phyloP scores from a whole-genome alignment of 2,888 invertebrate species.

The Eristalis arbustorum region DNA sequence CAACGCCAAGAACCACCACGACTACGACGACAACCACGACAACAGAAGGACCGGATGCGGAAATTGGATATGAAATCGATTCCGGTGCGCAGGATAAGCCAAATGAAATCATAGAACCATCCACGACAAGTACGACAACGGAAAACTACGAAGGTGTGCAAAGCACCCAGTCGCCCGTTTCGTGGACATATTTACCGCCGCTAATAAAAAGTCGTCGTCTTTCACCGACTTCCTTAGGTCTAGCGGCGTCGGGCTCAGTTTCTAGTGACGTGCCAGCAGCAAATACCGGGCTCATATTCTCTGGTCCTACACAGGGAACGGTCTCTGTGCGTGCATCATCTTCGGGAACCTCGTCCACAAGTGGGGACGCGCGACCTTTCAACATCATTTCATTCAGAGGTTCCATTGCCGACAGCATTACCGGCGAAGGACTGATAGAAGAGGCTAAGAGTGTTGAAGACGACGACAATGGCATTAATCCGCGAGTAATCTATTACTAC shows the following conservation, averaged over 20 bases:
- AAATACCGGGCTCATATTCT: not conserved
- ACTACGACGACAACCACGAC: not conserved
- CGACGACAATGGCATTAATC: not conserved
- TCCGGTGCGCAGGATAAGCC: not conserved
- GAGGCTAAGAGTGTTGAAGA: not conserved
- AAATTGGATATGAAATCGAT: slow-evolving; percentile 6
- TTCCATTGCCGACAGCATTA: not conserved
- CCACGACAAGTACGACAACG: not conserved
- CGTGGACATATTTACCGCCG: not conserved
- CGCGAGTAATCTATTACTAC: not conserved
- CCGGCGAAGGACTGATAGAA: not conserved
- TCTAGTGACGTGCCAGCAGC: not conserved
- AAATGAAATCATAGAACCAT: not conserved
- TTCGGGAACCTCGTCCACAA: not conserved
- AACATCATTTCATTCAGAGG: not conserved
- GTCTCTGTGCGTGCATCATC: not conserved
- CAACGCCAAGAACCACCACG: not conserved
- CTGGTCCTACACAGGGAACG: not conserved
- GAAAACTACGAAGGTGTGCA: not conserved
- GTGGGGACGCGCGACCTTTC: not conserved
- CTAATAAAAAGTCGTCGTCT: not conserved
- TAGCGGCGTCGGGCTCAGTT: not conserved
- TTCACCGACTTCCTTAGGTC: not conserved
- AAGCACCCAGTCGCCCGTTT: not conserved
- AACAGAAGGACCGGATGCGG: not conserved